Conservation (phyloP, 2,888 invertebrate species). For the Cryptosula pallasiana region DNA sequence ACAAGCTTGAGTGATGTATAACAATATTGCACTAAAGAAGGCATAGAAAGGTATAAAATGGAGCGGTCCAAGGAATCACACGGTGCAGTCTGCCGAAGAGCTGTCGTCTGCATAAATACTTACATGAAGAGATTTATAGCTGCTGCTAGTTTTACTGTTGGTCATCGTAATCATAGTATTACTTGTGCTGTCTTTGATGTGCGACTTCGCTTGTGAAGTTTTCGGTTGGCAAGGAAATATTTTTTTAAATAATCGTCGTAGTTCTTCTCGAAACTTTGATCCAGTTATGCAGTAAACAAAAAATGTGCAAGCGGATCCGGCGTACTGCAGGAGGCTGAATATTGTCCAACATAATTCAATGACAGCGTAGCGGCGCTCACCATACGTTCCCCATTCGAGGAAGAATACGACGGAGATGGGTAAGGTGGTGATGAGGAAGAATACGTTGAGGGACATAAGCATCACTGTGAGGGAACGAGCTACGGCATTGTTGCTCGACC, state of each 20-base stretch:
- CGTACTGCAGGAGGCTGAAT: constrained; percentile 37
- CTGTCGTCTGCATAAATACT: background rate
- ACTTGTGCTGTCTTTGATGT: background rate
- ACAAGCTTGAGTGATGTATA: too few relatives aligned
- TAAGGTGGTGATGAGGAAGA: constrained; percentile 34
- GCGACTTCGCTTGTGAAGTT: background rate
- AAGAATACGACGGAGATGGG: constrained; percentile 35
- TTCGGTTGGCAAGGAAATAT: constrained; percentile 29
- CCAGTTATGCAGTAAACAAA: constrained; percentile 39
- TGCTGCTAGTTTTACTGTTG: background rate
- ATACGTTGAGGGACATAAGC: constrained; percentile 35
- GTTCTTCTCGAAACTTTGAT: constrained; percentile 35
- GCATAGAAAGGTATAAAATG: too few relatives aligned
- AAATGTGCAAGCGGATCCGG: constrained; percentile 38
- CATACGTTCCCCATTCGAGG: background rate
- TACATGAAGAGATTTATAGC: constrained; percentile 8
- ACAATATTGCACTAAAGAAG: too few relatives aligned
- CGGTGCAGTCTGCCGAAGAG: background rate
- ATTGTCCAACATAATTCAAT: constrained; percentile 34
- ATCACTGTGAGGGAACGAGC: constrained; percentile 37
- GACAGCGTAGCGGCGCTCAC: constrained; percentile 30
- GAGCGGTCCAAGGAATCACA: too few relatives aligned
- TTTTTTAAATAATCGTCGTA: constrained; percentile 32
- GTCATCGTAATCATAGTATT: background rate
- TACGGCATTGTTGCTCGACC: background rate